These are phyloP conservation scores for Melozone crissalis DNA, from an alignment of 2,113 vertebrate species.

Conservation along the genomic window DNA sequence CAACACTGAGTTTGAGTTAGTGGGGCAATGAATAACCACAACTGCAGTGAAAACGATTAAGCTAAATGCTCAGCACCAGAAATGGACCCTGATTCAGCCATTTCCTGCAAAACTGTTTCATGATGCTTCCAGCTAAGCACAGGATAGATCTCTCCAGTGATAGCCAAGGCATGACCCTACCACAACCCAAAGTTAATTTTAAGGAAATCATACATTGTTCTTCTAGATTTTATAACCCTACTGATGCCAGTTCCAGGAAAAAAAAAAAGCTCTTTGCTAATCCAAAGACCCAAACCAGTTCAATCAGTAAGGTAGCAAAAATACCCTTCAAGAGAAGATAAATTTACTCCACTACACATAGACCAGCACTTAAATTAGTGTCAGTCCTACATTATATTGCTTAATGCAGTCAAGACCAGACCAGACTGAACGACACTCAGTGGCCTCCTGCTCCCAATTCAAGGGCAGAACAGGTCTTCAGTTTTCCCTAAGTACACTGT, in stretches of 20 bases:
- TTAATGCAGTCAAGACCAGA: slow-evolving; percentile 49
- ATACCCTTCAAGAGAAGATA: slow-evolving; percentile 35
- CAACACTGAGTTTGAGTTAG: neutral
- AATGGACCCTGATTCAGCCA: neutral
- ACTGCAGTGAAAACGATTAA: neutral
- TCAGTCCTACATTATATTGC: neutral
- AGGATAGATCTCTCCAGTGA: neutral
- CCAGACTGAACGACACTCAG: slow-evolving; percentile 6
- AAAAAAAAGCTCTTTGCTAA: slow-evolving; percentile 20
- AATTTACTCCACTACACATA: slow-evolving; percentile 40
- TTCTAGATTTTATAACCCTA: slow-evolving; percentile 3
- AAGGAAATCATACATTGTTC: neutral
- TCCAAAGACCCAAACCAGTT: slow-evolving; percentile 32
- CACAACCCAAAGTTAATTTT: neutral
- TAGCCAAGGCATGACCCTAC: slow-evolving; percentile 39
- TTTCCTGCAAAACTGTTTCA: neutral
- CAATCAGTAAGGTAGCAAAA: slow-evolving; percentile 45
- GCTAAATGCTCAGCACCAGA: neutral
- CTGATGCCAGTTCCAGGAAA: slow-evolving; percentile 4
- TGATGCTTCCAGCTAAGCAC: neutral
- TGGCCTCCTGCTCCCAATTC: neutral
- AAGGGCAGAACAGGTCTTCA: slow-evolving; percentile 11
- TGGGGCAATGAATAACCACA: neutral
- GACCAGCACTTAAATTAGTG: slow-evolving; percentile 3
- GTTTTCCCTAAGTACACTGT: neutral